Percentiles rank a stretch among this genome's conserved stretches.
Evolutionary conservation across 2,888 invertebrate genomes (phyloP).

Genomic region (Noctua janthina): DNA sequence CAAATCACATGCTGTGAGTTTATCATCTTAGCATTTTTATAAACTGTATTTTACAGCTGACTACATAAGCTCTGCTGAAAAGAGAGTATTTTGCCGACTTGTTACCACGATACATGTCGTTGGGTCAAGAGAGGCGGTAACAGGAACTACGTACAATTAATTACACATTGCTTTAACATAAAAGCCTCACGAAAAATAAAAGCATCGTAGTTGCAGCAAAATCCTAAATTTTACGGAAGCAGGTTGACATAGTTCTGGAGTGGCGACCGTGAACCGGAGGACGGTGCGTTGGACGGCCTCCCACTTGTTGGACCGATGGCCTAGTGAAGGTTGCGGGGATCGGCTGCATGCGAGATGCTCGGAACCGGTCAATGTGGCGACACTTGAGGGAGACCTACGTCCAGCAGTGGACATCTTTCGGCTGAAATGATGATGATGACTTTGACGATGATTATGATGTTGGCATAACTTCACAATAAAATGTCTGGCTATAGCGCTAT

Average conservation of each 20-base stretch:
- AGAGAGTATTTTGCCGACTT: no score
- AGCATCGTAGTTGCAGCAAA: background rate
- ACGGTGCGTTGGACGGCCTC: no score
- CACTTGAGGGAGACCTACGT: no score
- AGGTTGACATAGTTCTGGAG: background rate
- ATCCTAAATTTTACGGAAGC: background rate
- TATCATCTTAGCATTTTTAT: background rate
- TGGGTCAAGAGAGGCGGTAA: background rate
- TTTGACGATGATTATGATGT: no score
- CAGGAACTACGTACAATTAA: background rate
- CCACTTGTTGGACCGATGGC: no score
- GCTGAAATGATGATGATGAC: no score
- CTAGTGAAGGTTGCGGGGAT: no score
- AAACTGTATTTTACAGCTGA: background rate
- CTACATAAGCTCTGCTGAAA: background rate
- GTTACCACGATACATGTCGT: background rate
- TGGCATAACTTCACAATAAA: background rate
- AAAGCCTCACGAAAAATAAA: background rate
- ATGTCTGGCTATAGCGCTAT: background rate
- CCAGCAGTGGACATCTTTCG: no score
- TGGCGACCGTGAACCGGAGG: no score
- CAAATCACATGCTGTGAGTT: conserved; percentile 97
- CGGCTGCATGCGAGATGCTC: no score
- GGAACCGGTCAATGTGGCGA: no score
- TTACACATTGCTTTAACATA: background rate